A percentile compares a stretch with the other conserved stretches of the same genome.
These are phyloP conservation scores for Congeria kusceri DNA, from an alignment of 2,888 invertebrate species.

Conservation along the genomic window DNA sequence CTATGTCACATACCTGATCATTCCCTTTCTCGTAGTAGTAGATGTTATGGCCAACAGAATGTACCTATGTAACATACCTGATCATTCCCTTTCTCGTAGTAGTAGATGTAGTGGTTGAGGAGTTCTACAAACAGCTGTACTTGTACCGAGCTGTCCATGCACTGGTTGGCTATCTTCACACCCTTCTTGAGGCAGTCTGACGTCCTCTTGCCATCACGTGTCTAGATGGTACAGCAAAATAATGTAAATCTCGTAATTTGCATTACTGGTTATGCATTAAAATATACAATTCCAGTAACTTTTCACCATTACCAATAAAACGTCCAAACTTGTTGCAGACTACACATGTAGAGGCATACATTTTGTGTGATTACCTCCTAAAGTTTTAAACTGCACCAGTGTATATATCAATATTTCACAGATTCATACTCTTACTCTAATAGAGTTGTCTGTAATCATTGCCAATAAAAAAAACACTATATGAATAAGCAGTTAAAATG, in stretches of 20 bases:
- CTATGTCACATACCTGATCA: constrained; percentile 86
- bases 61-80: constrained; percentile 83
- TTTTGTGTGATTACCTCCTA: too few relatives aligned
- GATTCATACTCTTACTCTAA: too few relatives aligned
- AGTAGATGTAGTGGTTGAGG: constrained; percentile 96
- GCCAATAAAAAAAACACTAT: too few relatives aligned
- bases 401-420: too few relatives aligned
- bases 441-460: too few relatives aligned
- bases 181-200: constrained; percentile 98
- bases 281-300: neutral
- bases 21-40: constrained; percentile 96
- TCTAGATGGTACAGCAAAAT: too few relatives aligned
- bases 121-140: constrained; percentile 98
- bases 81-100: constrained; percentile 94
- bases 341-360: too few relatives aligned
- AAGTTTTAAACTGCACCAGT: too few relatives aligned
- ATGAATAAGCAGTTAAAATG: too few relatives aligned
- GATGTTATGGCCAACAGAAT: constrained; percentile 90
- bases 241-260: too few relatives aligned
- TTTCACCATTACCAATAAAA: neutral
- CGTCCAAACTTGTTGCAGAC: neutral
- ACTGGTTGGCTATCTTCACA: constrained; percentile 97
- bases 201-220: constrained; percentile 95
- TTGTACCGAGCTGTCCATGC: constrained; percentile 98
- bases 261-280: too few relatives aligned